Percentiles rank a stretch among this genome's conserved stretches.
phyloP scores from a whole-genome alignment of 2,888 invertebrate genomes.

The Labia minor region DNA sequence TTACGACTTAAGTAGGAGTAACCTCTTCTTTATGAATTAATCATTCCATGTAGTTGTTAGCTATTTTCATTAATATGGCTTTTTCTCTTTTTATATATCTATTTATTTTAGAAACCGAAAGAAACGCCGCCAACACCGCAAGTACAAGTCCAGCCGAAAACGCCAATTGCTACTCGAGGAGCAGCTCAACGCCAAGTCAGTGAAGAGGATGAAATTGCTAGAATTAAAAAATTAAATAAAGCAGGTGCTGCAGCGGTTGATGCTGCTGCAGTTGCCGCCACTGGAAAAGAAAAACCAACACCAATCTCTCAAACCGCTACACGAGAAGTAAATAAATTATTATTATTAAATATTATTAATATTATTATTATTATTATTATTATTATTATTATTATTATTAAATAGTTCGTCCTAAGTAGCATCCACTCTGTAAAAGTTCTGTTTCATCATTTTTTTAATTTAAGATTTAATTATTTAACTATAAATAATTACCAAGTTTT shows the following conservation, averaged over 20 bases:
- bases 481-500: too few relatives aligned
- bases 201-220: constrained; percentile 81
- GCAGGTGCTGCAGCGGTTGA: constrained; percentile 48
- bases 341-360: not conserved
- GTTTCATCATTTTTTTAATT: too few relatives aligned
- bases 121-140: constrained; percentile 28
- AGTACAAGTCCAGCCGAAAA: constrained; percentile 25
- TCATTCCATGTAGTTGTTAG: too few relatives aligned
- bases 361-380: not conserved
- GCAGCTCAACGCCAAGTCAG: constrained; percentile 62
- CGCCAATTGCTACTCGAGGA: constrained; percentile 15
- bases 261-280: constrained; percentile 37
- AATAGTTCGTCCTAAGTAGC: too few relatives aligned
- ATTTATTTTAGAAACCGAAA: constrained; percentile 29
- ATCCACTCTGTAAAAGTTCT: too few relatives aligned
- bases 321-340: constrained; percentile 21
- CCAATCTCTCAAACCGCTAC: constrained; percentile 27
- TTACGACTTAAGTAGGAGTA: not conserved
- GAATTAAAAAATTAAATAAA: constrained; percentile 79
- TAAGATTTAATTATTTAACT: too few relatives aligned
- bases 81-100: too few relatives aligned
- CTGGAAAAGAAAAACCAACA: constrained; percentile 18
- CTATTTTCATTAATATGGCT: too few relatives aligned
- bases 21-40: not conserved
- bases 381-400: too few relatives aligned